Evolutionary conservation across 2,797 vertebrate species (phyloP).

Genomic region (Helostoma temminkii): DNA sequence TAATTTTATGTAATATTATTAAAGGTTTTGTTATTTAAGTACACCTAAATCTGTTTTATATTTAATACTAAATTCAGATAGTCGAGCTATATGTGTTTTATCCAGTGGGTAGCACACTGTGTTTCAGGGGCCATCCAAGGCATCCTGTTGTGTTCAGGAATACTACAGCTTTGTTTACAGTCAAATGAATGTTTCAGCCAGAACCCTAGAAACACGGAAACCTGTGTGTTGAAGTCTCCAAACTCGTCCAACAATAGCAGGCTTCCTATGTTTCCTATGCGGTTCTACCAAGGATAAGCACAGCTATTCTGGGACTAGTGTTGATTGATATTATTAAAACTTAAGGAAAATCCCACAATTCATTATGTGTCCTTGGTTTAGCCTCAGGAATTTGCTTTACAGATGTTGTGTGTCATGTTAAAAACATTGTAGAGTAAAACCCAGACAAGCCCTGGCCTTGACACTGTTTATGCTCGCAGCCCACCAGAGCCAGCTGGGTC

Average conservation of each 20-base stretch:
- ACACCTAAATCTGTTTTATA: too few species aligned
- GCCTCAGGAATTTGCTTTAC: slow-evolving; percentile 56
- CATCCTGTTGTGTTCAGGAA: slow-evolving; percentile 24
- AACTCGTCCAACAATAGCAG: slow-evolving; percentile 68
- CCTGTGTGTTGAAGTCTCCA: slow-evolving; percentile 9
- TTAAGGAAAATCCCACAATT: slow-evolving; percentile 61
- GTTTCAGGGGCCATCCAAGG: background rate
- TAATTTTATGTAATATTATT: too few species aligned
- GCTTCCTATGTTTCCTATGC: slow-evolving; percentile 60
- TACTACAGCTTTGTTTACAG: slow-evolving; percentile 44
- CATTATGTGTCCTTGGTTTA: slow-evolving; percentile 37
- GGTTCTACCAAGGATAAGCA: slow-evolving; percentile 49
- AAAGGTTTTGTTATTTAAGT: too few species aligned
- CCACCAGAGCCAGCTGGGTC: slow-evolving; percentile 48
- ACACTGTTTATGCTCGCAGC: slow-evolving; percentile 42
- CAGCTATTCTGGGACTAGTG: slow-evolving; percentile 63
- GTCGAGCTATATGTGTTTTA: background rate
- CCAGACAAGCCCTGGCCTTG: slow-evolving; percentile 34
- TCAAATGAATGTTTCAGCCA: slow-evolving; percentile 25
- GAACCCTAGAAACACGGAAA: slow-evolving; percentile 66
- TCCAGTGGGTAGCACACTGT: background rate
- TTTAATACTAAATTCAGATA: too few species aligned
- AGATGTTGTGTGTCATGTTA: slow-evolving; percentile 67
- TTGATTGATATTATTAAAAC: slow-evolving; percentile 40
- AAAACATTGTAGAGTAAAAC: slow-evolving; percentile 31